Base-by-base conservation (phyloP, 2,888 invertebrate species). In the Mechanitis mazaeus region DNA sequence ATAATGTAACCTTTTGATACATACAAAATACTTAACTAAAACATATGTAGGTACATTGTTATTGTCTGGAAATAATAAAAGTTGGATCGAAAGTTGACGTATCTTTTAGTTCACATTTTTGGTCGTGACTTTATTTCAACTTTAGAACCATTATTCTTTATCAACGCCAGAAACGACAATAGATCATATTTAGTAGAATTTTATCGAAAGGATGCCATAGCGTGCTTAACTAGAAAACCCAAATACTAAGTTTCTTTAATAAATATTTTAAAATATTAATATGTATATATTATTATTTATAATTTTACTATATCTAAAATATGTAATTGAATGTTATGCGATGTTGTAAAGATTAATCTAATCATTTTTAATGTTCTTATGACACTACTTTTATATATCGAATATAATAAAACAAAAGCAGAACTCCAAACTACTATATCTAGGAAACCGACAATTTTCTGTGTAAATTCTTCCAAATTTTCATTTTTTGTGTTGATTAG, bases 101-200 rank as follows among this genome's bases (percentile, higher is more conserved):
- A 63, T 60, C 58, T 54, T 58, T 56, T 53, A 55, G 62, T 64
- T 66, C 54, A 62, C 61, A 64, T 62, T 66, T 60, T 62, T 28
- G 61, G 55, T 66, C 64, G 63, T 66, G 66, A 66, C 66, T 66
- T 60, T 50, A 56, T 60, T 60, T 63, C 56, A 64, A 64, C 58
- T 65, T 64, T 64, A 58, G 53, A 60, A 63, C 71, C 77, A 82
- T 82, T 80, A 80, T 69, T 82, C 78, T 76, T 76, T 74, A 80
- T 79, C 79, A 81, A 70, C 71, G 72, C 67, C 63, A 59, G 54
- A 45, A 64, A 68, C 69, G 75, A 80, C 77, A 81, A 81, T 81
- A 73, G 78, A 73, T 74, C 72, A 71, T 74, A 76, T 77, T 75
- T 74, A 71, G 72, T 59, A 59, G 57, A 58, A 60, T 59, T 65